These are phyloP conservation scores for Callyntrura sp. DNA, from an alignment of 2,888 invertebrate species.

Conservation along the genomic window DNA sequence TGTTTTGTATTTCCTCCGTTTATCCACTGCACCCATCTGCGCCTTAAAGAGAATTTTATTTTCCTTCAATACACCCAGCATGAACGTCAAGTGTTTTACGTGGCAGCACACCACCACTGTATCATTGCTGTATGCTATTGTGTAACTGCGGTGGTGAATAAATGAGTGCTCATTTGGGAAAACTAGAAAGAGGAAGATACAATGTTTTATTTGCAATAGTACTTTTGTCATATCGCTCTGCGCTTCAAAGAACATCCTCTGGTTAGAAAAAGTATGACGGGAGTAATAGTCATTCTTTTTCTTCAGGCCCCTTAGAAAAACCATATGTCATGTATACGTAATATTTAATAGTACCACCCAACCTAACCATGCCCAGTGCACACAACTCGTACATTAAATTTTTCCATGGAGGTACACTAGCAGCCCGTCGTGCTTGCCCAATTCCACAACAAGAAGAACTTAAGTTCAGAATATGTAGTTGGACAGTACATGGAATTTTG, in stretches of 20 bases:
- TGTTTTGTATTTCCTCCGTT: conserved; percentile 13
- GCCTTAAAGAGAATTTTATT: conserved; percentile 16
- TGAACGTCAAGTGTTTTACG: conserved; percentile 25
- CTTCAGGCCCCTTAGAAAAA: not conserved
- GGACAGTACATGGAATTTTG: not conserved
- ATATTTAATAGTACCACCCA: not conserved
- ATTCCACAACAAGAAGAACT: not conserved
- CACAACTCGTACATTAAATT: too few species aligned
- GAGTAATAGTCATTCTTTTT: conserved; percentile 21
- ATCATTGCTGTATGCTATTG: not conserved
- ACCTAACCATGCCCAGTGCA: too few species aligned
- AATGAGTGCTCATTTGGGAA: conserved; percentile 65
- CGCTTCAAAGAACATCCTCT: conserved; percentile 44
- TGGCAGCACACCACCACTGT: not conserved
- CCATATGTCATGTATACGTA: not conserved
- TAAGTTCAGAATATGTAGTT: not conserved
- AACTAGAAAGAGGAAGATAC: conserved; percentile 55
- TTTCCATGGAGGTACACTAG: too few species aligned
- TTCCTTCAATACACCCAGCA: conserved; percentile 26
- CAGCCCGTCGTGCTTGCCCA: too few species aligned
- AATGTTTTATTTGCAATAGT: conserved; percentile 12
- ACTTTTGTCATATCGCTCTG: conserved; percentile 55
- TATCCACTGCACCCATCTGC: conserved; percentile 17
- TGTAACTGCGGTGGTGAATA: conserved; percentile 43
- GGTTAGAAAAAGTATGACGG: conserved; percentile 2